Evolutionary conservation across 2,888 invertebrate genomes (phyloP).

Genomic region (Lepas anatifera): DNA sequence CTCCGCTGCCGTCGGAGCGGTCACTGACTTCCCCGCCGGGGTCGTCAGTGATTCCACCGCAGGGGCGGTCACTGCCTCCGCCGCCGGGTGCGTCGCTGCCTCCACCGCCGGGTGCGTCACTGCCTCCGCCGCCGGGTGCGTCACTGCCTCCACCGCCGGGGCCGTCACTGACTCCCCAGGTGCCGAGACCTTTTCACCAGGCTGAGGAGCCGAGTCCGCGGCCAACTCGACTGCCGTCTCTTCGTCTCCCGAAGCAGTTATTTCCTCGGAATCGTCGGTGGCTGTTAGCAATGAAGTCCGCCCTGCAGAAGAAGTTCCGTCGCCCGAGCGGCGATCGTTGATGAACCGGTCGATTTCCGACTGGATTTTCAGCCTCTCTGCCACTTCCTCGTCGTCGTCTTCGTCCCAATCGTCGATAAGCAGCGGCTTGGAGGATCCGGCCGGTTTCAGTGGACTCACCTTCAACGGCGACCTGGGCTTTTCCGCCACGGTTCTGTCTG

Average conservation of each 20-base stretch:
- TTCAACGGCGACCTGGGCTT: background rate
- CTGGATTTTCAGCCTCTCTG: background rate
- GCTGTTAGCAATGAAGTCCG: no score
- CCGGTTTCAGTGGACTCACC: background rate
- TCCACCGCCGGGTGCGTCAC: no score
- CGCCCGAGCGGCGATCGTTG: background rate
- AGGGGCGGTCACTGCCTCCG: background rate
- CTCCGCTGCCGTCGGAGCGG: background rate
- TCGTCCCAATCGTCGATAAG: conserved; percentile 4
- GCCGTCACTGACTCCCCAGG: background rate
- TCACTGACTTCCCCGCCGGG: background rate
- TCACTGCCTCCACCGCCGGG: background rate
- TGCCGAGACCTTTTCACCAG: background rate
- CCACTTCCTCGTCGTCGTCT: conserved; percentile 5
- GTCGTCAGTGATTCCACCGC: background rate
- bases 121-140: background rate
- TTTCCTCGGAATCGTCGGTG: background rate
- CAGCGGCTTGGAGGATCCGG: background rate
- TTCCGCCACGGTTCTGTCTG: background rate
- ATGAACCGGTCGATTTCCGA: background rate
- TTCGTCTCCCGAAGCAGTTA: no score
- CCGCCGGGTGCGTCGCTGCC: background rate
- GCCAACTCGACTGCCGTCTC: no score
- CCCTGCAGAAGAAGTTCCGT: no score
- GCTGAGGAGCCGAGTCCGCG: no score